Evolutionary conservation across 2,888 invertebrate species (phyloP), one percentile per base, ranked within the genome.

Genomic region (Epinotia ramella): DNA sequence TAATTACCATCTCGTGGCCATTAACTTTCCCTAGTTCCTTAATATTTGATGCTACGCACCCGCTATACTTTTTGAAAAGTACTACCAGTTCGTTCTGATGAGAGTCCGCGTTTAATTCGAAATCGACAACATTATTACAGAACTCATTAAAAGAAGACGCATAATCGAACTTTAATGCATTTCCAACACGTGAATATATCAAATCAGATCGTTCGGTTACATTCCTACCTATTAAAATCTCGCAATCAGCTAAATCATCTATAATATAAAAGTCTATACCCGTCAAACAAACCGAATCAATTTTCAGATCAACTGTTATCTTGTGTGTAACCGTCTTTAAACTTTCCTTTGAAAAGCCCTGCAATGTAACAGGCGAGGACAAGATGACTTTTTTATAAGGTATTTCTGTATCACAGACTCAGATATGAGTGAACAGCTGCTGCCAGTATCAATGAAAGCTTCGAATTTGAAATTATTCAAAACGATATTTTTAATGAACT

Each of bases 181-280:
- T 57, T 3, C 79, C 81, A 56, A 80, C 59, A 13, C 79, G 75
- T 13, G 73, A 72, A 65, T 81, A 80, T 68, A 81, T 79, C 24
- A 81, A 53, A 67, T 78, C 76, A 1, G 73, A 1, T 2, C 76
- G 73, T 69, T 78, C 79, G 20, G 20, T 20, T 2, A 20, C 20
- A 20, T 20, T 20, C 20, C 20, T 20, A 20, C 20, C 20, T 20
- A 81, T 78, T 5, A 81, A 66, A 16, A 81, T 73, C 1, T 80
- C 74, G 62, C 79, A 80, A 0, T 74, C 79, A 6, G 68, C 44
- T 11, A 80, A 59, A 12, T 78, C 79, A 16, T 69, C 40, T 12
- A 69, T 60, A 18, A 69, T n/a, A 40, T 57, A 69, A 24, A 60
- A 69, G 28, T 69, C 69, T 13, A 69, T 24, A 24, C 59, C 44